phyloP scores from a whole-genome alignment of 2,113 vertebrate genomes.

The Mellivora capensis region DNA sequence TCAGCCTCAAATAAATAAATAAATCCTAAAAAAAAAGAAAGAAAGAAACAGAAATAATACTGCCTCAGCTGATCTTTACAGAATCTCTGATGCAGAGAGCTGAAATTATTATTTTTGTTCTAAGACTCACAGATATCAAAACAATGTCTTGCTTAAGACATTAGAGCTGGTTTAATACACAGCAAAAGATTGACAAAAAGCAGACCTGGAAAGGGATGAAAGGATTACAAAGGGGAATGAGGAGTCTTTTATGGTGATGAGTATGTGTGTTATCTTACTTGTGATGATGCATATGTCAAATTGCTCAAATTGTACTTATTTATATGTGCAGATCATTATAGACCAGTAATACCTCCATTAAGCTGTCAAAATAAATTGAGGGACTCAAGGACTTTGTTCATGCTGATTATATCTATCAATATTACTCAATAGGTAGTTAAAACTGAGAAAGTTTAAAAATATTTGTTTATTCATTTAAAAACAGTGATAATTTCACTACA shows the following conservation, averaged over 20 bases:
- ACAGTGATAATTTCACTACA: not conserved
- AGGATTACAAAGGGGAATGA: not conserved
- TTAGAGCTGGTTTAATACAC: not conserved
- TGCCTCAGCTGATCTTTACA: not conserved
- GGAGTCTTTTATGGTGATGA: not conserved
- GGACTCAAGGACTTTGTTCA: not conserved
- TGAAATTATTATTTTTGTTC: not conserved
- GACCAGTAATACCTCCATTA: not conserved
- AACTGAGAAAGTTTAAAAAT: not conserved
- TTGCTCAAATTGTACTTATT: not conserved
- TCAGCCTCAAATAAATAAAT: not conserved
- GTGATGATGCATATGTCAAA: not conserved
- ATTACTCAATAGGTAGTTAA: not conserved
- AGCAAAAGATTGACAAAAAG: not conserved
- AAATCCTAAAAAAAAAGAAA: not conserved
- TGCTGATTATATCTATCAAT: not conserved
- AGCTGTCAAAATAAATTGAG: not conserved
- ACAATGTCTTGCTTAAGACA: not conserved
- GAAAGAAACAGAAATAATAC: not conserved
- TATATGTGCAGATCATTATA: not conserved
- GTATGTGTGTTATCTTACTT: not conserved
- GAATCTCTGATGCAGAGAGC: not conserved
- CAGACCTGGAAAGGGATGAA: not conserved
- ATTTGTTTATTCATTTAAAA: not conserved
- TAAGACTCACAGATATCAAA: not conserved